Evolutionary conservation across 2,797 vertebrate genomes (phyloP), one percentile per base, ranked within the genome.

Genomic region (Neoniphon sammara): DNA sequence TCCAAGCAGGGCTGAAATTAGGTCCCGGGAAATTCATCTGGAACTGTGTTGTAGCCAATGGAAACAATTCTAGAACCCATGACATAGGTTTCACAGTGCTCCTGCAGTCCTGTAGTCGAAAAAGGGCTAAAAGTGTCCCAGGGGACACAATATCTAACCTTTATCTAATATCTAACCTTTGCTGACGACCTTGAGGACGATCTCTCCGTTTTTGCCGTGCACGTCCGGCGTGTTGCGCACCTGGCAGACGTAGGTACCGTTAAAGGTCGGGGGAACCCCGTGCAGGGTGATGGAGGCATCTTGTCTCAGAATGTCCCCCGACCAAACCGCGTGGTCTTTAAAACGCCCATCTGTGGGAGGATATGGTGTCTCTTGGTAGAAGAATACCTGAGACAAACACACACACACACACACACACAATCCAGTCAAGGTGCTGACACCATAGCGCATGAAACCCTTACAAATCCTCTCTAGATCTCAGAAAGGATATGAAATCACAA

Each of bases 241-340:
- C 56, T 95, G 95, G 82, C 97, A 98, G 78, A 85, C 93, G 88
- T 93, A 98, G 0, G 97, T 99, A 5, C 97, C 97, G 0, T 99
- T 99, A 85, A 97, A 97, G 0, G 75, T 93, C 27, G 94, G 94
- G 76, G 91, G 93, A 72, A 97, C 92, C 31, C 94, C 81, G 50
- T 90, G 94, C 71, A 98, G 85, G 0, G 94, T 64, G 84, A 99
- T 97, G 80, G 97, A 98, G 21, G 54, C 97, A 0, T 99, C 97
- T 0, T 81, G 54, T 0, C 87, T 93, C 57, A 84, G 59, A 0
- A 95, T 56, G 27, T 97, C 94, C 56, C 97, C 97, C 0, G 97
- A 95, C 97, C 97, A 98, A 62, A 90, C 90, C 2, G 90, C 95
- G 0, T 90, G 90, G 46, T 77, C 94, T 72, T 94, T 93, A 68